These are phyloP conservation scores for Marisa cornuarietis DNA, from an alignment of 1,140 invertebrate species.

Conservation along the genomic window DNA sequence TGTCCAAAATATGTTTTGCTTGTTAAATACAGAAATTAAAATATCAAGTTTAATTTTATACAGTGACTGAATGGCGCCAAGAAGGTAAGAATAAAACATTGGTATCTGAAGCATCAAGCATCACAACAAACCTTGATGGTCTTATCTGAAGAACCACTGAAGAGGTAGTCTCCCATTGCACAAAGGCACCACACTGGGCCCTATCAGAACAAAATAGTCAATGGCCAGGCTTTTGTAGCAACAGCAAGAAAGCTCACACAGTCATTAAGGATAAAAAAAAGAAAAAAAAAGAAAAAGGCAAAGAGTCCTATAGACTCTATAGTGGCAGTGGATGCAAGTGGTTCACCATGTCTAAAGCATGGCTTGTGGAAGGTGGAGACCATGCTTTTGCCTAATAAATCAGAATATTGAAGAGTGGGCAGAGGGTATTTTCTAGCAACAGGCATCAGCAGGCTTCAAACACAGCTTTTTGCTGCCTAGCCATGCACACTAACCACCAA, in stretches of 20 bases:
- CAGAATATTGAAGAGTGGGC: too few species aligned
- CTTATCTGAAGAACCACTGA: slow-evolving; percentile 66
- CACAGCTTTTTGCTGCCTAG: too few species aligned
- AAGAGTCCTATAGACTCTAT: not conserved
- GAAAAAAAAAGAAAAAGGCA: not conserved
- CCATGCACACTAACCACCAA: too few species aligned
- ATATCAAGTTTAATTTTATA: too few species aligned
- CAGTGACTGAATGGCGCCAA: too few species aligned
- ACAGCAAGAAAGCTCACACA: not conserved
- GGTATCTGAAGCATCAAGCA: too few species aligned
- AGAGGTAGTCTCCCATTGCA: slow-evolving; percentile 61
- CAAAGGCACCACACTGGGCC: slow-evolving; percentile 65
- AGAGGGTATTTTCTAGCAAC: too few species aligned
- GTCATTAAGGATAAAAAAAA: not conserved
- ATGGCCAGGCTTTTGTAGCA: not conserved
- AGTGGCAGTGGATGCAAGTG: not conserved
- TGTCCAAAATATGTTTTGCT: not conserved
- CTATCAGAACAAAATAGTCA: slow-evolving; percentile 24
- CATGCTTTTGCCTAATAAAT: too few species aligned
- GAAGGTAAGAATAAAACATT: too few species aligned
- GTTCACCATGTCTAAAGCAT: too few species aligned
- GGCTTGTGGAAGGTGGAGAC: too few species aligned
- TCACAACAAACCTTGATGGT: slow-evolving; percentile 57
- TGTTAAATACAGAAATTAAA: not conserved
- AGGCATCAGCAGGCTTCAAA: too few species aligned